Percentiles rank a stretch among this genome's conserved stretches.
Evolutionary conservation across 2,797 vertebrate genomes (phyloP).

Genomic region (Loriculus beryllinus): DNA sequence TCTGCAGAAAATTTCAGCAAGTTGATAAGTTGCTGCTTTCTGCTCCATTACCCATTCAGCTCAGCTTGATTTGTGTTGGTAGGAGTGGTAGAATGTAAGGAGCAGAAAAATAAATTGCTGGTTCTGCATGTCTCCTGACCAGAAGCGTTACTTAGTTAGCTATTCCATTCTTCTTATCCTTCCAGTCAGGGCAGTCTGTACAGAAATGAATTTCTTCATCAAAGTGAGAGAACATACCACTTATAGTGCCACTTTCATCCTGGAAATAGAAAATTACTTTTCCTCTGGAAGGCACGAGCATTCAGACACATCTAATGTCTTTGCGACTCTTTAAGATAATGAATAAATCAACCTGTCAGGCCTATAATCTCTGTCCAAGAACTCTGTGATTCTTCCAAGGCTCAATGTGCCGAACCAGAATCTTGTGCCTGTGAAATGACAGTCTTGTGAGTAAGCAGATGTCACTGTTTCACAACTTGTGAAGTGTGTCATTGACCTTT

Average conservation of each 20-base stretch:
- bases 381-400: not conserved
- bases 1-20: not conserved
- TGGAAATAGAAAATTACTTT: conserved; percentile 16
- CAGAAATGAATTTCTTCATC: not conserved
- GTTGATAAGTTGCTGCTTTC: not conserved
- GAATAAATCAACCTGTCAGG: not conserved
- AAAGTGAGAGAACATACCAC: not conserved
- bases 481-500: not conserved
- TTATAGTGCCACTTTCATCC: not conserved
- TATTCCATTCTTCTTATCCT: not conserved
- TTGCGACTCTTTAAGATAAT: not conserved
- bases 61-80: not conserved
- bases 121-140: not conserved
- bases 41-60: not conserved
- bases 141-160: not conserved
- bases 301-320: not conserved
- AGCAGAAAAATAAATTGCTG: not conserved
- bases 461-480: not conserved
- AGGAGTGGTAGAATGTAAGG: not conserved
- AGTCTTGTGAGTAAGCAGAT: not conserved
- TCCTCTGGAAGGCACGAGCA: not conserved
- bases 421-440: not conserved
- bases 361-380: not conserved
- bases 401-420: not conserved
- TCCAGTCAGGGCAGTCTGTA: not conserved